A percentile compares a stretch with the other conserved stretches of the same genome.
phyloP scores from a whole-genome alignment of 2,888 invertebrate genomes.

The Melieria omissa region DNA sequence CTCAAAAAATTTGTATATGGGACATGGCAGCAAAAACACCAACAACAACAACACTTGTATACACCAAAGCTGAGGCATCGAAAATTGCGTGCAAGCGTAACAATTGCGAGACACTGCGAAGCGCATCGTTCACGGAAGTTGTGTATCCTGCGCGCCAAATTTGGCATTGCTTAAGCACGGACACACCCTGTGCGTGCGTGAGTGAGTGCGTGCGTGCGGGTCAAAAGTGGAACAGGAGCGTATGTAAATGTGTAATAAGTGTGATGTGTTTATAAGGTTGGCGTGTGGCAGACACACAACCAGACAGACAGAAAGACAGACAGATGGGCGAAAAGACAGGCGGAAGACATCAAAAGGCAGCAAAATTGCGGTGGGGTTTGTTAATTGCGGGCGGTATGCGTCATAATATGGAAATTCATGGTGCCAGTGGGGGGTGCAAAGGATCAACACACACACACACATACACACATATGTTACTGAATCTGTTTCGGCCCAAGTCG shows the following conservation, averaged over 20 bases:
- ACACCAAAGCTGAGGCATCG: not conserved
- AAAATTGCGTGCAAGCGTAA: slow-evolving; percentile 1
- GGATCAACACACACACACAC: not conserved
- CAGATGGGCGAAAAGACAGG: slow-evolving; percentile 15
- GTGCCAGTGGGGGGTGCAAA: not conserved
- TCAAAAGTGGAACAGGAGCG: not conserved
- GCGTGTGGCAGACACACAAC: slow-evolving; percentile 17
- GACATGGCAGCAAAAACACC: too few species aligned
- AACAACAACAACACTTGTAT: too few species aligned
- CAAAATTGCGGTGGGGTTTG: slow-evolving; percentile 4
- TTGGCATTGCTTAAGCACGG: too few species aligned
- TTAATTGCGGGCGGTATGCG: slow-evolving; percentile 25
- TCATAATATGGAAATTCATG: slow-evolving; percentile 26
- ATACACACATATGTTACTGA: not conserved
- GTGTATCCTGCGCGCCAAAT: too few species aligned
- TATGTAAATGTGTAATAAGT: not conserved
- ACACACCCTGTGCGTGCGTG: not conserved
- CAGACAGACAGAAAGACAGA: not conserved
- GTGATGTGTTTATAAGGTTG: slow-evolving; percentile 28
- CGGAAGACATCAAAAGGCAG: slow-evolving; percentile 26
- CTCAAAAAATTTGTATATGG: not conserved
- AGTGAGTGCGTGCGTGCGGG: not conserved
- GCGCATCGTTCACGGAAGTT: too few species aligned
- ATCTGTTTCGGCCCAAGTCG: too few species aligned
- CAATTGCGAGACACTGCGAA: not conserved